phyloP scores from a whole-genome alignment of 35 echinoderm and acorn worm species.

The Anneissia japonica region DNA sequence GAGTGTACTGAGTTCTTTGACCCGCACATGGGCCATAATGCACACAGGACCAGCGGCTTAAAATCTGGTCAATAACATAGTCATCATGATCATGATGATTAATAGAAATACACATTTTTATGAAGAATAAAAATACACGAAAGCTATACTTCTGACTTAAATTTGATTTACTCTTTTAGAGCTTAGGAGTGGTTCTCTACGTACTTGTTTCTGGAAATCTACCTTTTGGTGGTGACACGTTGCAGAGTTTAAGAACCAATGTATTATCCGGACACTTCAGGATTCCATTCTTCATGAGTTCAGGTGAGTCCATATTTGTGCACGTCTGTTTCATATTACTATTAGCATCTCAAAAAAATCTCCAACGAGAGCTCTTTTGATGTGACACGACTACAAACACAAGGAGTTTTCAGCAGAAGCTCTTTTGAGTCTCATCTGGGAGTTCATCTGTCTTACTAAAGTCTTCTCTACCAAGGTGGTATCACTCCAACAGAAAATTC shows the following conservation, averaged over 20 bases:
- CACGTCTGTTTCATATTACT: too few species aligned
- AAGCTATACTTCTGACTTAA: too few species aligned
- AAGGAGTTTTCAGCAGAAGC: too few species aligned
- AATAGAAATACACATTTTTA: not conserved
- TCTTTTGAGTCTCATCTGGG: too few species aligned
- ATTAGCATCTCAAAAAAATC: too few species aligned
- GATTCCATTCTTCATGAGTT: slow-evolving; percentile 95
- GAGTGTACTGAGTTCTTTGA: not conserved
- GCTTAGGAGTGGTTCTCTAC: slow-evolving; percentile 93
- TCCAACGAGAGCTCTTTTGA: too few species aligned
- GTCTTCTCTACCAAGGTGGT: too few species aligned
- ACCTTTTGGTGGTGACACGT: slow-evolving; percentile 89
- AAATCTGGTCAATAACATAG: not conserved
- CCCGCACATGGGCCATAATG: too few species aligned
- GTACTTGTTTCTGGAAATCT: slow-evolving; percentile 88
- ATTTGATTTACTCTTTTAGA: slow-evolving; percentile 43
- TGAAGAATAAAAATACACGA: not conserved
- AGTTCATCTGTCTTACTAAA: too few species aligned
- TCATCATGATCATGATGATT: not conserved
- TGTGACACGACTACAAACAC: too few species aligned
- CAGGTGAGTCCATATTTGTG: slow-evolving; percentile 46
- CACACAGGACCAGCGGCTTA: too few species aligned
- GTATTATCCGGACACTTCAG: slow-evolving; percentile 82
- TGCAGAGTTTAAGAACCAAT: slow-evolving; percentile 69
- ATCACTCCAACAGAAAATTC: too few species aligned